Evolutionary conservation across 2,797 vertebrate genomes (phyloP).

Genomic region (Hypotaenidia okinawae): DNA sequence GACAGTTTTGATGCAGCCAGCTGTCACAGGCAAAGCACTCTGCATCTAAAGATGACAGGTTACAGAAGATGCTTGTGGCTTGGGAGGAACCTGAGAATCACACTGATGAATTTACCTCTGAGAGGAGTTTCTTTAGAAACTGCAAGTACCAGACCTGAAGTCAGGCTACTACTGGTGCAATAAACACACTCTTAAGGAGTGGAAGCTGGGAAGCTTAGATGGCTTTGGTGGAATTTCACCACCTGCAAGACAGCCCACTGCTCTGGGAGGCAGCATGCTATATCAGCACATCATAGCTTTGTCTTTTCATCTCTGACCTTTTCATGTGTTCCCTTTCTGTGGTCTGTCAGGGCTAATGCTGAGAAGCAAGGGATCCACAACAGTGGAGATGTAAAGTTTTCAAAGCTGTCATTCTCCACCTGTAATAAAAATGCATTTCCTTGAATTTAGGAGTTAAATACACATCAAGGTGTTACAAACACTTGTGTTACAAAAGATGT

Average conservation of each 20-base stretch:
- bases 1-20: background rate
- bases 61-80: background rate
- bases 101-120: background rate
- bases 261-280: background rate
- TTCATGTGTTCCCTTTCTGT: background rate
- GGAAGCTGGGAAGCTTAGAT: background rate
- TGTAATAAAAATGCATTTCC: background rate
- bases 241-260: background rate
- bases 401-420: background rate
- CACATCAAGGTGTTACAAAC: background rate
- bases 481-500: background rate
- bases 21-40: background rate
- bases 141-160: background rate
- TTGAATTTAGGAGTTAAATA: background rate
- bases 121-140: background rate
- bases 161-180: background rate
- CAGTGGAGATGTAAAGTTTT: background rate
- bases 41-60: background rate
- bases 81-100: background rate
- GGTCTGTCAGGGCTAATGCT: fast-evolving
- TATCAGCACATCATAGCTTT: fast-evolving
- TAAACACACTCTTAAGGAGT: background rate
- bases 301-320: background rate
- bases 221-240: background rate
- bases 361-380: background rate